Evolutionary conservation across 2,797 vertebrate species (phyloP), one percentile per base, ranked within the genome.

Genomic region (Malacoctenus gilli): DNA sequence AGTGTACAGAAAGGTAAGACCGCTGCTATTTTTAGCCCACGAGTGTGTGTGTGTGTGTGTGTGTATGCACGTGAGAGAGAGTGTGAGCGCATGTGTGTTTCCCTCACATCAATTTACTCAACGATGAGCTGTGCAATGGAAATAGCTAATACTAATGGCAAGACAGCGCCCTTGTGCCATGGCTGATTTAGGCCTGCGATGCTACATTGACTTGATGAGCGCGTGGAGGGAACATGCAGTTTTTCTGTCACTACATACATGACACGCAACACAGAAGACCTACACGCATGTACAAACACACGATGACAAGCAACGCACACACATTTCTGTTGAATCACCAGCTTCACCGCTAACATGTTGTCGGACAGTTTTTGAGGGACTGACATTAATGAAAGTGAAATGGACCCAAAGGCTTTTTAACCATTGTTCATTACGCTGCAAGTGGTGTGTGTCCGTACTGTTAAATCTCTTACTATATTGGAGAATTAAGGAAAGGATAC

Each of bases 1-100:
- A 86, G 95, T 98, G 71, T 98, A 97, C 89, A 95, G 95, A 90
- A 98, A 98, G 95, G 96, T 98, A 96, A 91, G 82, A 53, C 43
- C 15, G 70, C 42, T 40, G 71, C 77, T 84, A 80, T 84, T 80
- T 80, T 77, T 77, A 77, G 79, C 54, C 70, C 31, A 47, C 59
- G 75, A 44, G 36, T 58, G 56, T 56, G 38, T 61, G 54, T 54
- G 23, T 51, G 44, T 25, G 57, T 42, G 19, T 38, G 34, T 52
- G 50, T 13, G 31, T 51, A 12, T 31, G 49, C 18, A 39, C 21
- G 59, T 37, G 35, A 40, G 52, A 37, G 4, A 21, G 51, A 12
- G 22, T 19, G n/a, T 14, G 25, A 68, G 65, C 31, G 59, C 5
- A 15, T 28, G 59, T 54, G 52, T 35, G 16, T 23, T 20, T 65